Percentiles rank a stretch among this genome's conserved stretches.
Conservation (phyloP, 2,888 invertebrate species). For the Papilio protenor region DNA sequence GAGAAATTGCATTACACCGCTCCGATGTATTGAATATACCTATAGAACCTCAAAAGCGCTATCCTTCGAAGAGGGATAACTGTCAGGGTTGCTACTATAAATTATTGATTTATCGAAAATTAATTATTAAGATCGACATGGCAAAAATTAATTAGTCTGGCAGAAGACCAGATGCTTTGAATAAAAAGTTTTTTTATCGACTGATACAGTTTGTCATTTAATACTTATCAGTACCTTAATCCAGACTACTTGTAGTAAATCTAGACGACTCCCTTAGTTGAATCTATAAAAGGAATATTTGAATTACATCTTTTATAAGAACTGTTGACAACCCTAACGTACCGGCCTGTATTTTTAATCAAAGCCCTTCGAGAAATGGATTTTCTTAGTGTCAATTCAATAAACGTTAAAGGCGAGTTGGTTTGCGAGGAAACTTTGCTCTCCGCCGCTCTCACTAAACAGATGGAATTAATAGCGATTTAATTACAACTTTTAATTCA, state of each 20-base stretch:
- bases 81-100: constrained; percentile 22
- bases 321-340: constrained; percentile 54
- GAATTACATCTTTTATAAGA: not conserved
- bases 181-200: not conserved
- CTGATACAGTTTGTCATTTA: not conserved
- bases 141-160: no score
- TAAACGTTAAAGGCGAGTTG: constrained; percentile 60
- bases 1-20: constrained; percentile 65
- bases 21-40: constrained; percentile 67
- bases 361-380: constrained; percentile 60
- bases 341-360: constrained; percentile 65
- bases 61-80: not conserved
- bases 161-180: not conserved
- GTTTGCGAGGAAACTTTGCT: constrained; percentile 52
- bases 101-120: not conserved
- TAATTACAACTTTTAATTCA: constrained; percentile 19
- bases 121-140: not conserved
- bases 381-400: constrained; percentile 68
- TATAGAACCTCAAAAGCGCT: constrained; percentile 50
- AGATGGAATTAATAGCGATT: constrained; percentile 33
- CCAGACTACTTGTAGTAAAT: not conserved
- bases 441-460: constrained; percentile 45
- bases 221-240: not conserved
- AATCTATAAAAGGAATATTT: not conserved
- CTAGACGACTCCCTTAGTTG: not conserved